Conservation (phyloP, 2,888 invertebrate species). For the Pyralis farinalis region DNA sequence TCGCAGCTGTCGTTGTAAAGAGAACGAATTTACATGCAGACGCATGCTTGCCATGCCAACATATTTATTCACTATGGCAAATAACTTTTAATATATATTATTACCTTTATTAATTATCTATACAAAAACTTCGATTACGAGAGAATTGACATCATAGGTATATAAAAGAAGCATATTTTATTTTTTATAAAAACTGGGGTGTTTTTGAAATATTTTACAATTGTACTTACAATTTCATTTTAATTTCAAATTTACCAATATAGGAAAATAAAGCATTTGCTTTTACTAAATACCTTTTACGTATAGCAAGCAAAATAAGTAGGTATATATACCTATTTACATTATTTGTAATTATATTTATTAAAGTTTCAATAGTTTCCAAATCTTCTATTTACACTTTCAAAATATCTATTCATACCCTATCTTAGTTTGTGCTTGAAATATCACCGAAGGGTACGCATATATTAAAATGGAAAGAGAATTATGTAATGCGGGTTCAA, state of each 20-base stretch:
- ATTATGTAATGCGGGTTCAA: too few relatives aligned
- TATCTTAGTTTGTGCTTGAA: constrained; percentile 41
- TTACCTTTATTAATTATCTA: constrained; percentile 37
- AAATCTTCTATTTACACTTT: constrained; percentile 23
- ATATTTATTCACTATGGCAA: constrained; percentile 39
- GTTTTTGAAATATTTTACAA: constrained; percentile 34
- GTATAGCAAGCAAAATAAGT: constrained; percentile 42
- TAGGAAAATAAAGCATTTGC: constrained; percentile 57
- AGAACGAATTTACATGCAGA: constrained; percentile 40
- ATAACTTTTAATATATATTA: constrained; percentile 37
- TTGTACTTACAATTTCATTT: too few relatives aligned
- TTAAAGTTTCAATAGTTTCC: constrained; percentile 10
- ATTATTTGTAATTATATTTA: constrained; percentile 16
- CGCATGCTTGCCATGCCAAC: constrained; percentile 55
- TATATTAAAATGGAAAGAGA: constrained; percentile 20
- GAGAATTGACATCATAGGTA: constrained; percentile 72
- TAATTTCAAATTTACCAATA: constrained; percentile 35
- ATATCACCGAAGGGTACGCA: constrained; percentile 39
- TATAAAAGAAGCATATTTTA: constrained; percentile 58
- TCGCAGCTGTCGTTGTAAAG: constrained; percentile 52
- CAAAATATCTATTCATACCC: constrained; percentile 19
- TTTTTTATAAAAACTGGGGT: constrained; percentile 62
- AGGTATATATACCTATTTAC: constrained; percentile 26
- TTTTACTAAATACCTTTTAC: constrained; percentile 32
- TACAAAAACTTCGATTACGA: constrained; percentile 62